Evolutionary conservation across 2,113 vertebrate genomes (phyloP).

Genomic region (Ardeotis arabs): DNA sequence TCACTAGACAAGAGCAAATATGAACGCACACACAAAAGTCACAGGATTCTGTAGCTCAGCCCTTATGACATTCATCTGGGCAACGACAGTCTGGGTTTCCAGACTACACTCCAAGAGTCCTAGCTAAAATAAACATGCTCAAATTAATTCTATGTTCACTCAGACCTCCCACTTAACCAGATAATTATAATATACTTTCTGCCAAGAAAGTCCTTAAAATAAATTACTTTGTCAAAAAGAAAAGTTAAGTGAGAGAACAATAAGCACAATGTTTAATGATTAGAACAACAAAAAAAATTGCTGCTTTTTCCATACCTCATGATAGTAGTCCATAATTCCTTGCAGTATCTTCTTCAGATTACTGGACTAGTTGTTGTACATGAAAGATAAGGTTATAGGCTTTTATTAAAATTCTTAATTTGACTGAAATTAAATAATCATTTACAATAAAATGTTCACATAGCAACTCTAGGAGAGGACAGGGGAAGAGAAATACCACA

Average conservation of each 20-base stretch:
- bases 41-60: not conserved
- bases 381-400: conserved; percentile 12
- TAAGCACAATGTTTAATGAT: not conserved
- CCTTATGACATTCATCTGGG: not conserved
- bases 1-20: not conserved
- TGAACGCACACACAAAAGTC: not conserved
- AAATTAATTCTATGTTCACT: not conserved
- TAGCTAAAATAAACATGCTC: not conserved
- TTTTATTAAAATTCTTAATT: not conserved
- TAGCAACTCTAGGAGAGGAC: not conserved
- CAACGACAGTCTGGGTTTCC: not conserved
- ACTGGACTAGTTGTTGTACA: conserved; percentile 81
- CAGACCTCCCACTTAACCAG: not conserved
- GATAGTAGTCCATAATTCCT: conserved; percentile 94
- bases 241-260: not conserved
- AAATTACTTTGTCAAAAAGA: not conserved
- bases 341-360: conserved; percentile 98
- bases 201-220: not conserved
- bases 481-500: not conserved
- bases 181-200: not conserved
- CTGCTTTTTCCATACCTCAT: conserved; percentile 83
- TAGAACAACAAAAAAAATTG: not conserved
- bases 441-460: not conserved
- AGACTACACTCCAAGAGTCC: not conserved
- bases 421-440: not conserved